Evolutionary conservation across 1,140 invertebrate species (phyloP).

Genomic region (Helicoverpa armigera): DNA sequence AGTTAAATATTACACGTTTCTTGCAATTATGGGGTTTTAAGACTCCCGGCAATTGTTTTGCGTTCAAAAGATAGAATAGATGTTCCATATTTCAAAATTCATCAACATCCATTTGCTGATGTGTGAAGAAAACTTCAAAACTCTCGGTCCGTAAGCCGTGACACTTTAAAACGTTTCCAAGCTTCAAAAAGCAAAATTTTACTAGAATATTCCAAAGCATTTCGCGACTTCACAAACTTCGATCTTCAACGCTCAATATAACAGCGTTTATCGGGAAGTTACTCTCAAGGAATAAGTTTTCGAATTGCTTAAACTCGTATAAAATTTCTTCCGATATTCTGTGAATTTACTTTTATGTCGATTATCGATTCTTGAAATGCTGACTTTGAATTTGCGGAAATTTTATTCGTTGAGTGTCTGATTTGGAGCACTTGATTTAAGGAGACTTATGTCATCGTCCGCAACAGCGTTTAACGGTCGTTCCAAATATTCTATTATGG

Average conservation of each 20-base stretch:
- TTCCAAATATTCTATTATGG: no score
- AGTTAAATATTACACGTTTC: not conserved
- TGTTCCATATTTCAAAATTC: not conserved
- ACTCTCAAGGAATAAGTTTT: conserved; percentile 28
- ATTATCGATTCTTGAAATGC: conserved; percentile 15
- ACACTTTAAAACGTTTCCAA: conserved; percentile 1
- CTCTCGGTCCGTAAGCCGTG: not conserved
- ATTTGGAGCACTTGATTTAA: not conserved
- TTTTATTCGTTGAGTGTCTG: not conserved
- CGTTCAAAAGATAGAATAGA: no score
- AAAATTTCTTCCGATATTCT: conserved; percentile 16
- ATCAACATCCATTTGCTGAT: not conserved
- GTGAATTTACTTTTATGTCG: conserved; percentile 20
- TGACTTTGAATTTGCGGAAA: conserved; percentile 9
- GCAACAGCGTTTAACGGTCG: not conserved
- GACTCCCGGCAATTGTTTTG: no score
- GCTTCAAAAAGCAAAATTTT: conserved; percentile 18
- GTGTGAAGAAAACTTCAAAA: not conserved
- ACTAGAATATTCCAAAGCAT: conserved; percentile 17
- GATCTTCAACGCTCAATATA: conserved; percentile 32
- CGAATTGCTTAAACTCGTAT: conserved; percentile 15
- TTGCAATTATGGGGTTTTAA: not conserved
- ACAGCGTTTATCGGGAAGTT: conserved; percentile 30
- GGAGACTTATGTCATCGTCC: not conserved
- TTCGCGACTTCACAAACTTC: conserved; percentile 16